These are phyloP conservation scores for Eretmocerus hayati DNA, from an alignment of 2,888 invertebrate genomes.

Conservation along the genomic window DNA sequence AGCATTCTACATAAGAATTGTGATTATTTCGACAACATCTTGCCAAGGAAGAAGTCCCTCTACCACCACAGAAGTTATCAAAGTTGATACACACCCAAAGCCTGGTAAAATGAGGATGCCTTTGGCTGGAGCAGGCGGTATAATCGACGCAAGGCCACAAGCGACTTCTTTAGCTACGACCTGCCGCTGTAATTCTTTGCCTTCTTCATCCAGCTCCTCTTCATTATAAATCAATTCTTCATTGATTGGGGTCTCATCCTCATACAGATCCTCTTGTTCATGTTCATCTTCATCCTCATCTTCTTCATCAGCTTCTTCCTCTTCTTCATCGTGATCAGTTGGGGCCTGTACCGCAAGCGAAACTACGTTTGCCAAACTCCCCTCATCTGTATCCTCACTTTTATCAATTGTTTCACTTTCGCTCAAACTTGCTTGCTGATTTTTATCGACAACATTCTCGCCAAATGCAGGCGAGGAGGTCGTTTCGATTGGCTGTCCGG, in stretches of 20 bases:
- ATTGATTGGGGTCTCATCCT: constrained; percentile 26
- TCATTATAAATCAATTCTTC: neutral
- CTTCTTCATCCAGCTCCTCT: constrained; percentile 10
- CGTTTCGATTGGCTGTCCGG: too few relatives aligned
- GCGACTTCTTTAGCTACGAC: constrained; percentile 12
- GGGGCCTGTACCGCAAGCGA: constrained; percentile 31
- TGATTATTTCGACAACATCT: too few relatives aligned
- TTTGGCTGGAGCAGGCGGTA: constrained; percentile 49
- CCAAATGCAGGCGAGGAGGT: too few relatives aligned
- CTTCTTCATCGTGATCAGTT: constrained; percentile 26
- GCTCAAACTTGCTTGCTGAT: neutral
- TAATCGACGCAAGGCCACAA: constrained; percentile 3
- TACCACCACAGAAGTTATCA: neutral
- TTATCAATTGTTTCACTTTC: neutral
- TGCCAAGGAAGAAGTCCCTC: too few relatives aligned
- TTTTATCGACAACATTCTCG: neutral
- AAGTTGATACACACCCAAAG: constrained; percentile 43
- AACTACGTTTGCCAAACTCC: too few relatives aligned
- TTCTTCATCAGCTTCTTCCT: constrained; percentile 27
- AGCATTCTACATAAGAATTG: too few relatives aligned
- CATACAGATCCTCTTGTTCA: constrained; percentile 28
- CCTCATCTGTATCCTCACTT: neutral
- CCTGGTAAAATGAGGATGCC: constrained; percentile 54
- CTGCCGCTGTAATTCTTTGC: too few relatives aligned
- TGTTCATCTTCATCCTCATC: constrained; percentile 28